Evolutionary conservation across 2,888 invertebrate genomes (phyloP).

Genomic region (Barypeithes pellucidus): DNA sequence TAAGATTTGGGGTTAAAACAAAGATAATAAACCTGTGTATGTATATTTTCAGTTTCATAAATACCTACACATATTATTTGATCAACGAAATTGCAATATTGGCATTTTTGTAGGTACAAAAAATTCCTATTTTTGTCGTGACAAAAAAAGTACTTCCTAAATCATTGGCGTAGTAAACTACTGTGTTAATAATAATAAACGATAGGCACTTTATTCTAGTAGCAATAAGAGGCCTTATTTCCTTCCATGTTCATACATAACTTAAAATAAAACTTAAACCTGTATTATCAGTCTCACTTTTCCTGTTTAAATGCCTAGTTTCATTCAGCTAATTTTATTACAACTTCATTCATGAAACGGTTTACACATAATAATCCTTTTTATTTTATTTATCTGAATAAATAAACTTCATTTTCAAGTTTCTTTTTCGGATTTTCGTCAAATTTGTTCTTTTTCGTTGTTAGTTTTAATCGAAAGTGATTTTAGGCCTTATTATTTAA

Average conservation of each 20-base stretch:
- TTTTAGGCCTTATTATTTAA: no score
- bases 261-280: constrained; percentile 1
- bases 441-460: no score
- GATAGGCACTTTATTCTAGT: background rate
- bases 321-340: constrained; percentile 14
- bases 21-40: background rate
- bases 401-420: no score
- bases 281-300: constrained; percentile 13
- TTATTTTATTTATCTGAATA: constrained; percentile 2
- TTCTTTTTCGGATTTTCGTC: no score
- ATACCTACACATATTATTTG: background rate
- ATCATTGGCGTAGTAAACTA: constrained; percentile 25
- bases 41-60: background rate
- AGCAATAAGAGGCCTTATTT: constrained; percentile 1
- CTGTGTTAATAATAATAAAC: background rate
- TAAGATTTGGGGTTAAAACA: background rate
- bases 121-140: background rate
- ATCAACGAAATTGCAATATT: background rate
- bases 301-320: background rate
- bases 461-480: no score
- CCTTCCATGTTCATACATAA: background rate
- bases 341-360: constrained; percentile 1
- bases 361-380: background rate
- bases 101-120: background rate
- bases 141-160: constrained; percentile 9